A percentile compares a stretch with the other conserved stretches of the same genome.
Evolutionary conservation across 2,797 vertebrate species (phyloP).

Genomic region (Lepidocolaptes lacrymiger): DNA sequence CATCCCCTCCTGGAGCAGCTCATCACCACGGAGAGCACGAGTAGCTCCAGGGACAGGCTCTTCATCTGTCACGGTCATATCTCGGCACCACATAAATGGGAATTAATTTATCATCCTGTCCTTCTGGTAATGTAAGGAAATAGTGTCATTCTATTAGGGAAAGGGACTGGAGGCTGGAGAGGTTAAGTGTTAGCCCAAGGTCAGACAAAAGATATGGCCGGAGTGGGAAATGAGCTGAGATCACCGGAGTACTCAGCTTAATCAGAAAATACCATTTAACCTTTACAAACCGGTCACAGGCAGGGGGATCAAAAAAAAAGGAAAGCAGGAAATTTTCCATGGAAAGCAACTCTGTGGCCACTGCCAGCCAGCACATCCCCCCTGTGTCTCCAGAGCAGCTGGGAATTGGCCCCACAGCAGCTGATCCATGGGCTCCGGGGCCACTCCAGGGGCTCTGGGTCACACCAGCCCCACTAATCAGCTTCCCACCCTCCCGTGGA

Average conservation of each 20-base stretch:
- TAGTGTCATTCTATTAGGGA: neutral
- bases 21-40: accelerated
- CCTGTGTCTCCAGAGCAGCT: neutral
- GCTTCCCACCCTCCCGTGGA: neutral
- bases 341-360: neutral
- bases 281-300: neutral
- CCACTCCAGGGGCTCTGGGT: neutral
- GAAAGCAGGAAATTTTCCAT: neutral
- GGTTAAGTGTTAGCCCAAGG: slow-evolving; percentile 9
- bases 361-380: neutral
- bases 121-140: neutral
- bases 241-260: neutral
- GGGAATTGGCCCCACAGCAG: neutral
- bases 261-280: slow-evolving; percentile 5
- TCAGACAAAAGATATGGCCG: neutral
- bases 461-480: neutral
- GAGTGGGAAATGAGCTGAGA: neutral
- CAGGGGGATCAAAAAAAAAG: accelerated
- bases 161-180: neutral
- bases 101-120: neutral
- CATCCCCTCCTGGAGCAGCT: neutral
- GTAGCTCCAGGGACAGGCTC: neutral
- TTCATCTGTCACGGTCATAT: neutral
- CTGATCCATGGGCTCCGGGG: neutral
- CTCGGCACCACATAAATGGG: neutral